Percentiles rank a stretch among this genome's conserved stretches.
Evolutionary conservation across 2,888 invertebrate genomes (phyloP).

Genomic region (Eupithecia pulchellata): DNA sequence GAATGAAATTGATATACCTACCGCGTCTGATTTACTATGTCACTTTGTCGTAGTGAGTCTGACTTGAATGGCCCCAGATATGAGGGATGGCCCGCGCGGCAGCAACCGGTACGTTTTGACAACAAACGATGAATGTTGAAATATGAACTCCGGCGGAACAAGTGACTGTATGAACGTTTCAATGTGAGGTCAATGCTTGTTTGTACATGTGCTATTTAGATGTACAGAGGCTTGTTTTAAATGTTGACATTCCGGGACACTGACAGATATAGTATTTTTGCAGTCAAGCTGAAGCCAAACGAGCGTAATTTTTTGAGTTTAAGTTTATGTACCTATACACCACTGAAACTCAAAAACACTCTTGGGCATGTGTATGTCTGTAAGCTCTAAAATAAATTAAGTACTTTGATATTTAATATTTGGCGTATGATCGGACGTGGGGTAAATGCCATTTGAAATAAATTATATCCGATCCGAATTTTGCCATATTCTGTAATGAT

Average conservation of each 20-base stretch:
- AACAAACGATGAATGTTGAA: conserved; percentile 78
- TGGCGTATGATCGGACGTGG: no score
- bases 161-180: conserved; percentile 47
- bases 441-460: no score
- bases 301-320: no score
- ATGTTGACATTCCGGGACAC: not conserved
- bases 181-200: conserved; percentile 22
- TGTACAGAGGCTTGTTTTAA: not conserved
- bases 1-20: not conserved
- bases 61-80: conserved; percentile 73
- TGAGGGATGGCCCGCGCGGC: conserved; percentile 73
- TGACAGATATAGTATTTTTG: not conserved
- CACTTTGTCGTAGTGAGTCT: conserved; percentile 22
- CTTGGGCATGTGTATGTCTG: no score
- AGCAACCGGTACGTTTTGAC: conserved; percentile 74
- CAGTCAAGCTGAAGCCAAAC: no score
- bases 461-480: no score
- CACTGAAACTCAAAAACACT: no score
- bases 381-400: no score
- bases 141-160: conserved; percentile 71
- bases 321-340: no score
- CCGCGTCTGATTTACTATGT: conserved; percentile 6
- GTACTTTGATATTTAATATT: no score
- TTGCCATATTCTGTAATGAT: no score
- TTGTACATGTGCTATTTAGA: not conserved